Evolutionary conservation across 2,888 invertebrate species (phyloP), one percentile per base, ranked within the genome.

Genomic region (Linhomoeus sp.): DNA sequence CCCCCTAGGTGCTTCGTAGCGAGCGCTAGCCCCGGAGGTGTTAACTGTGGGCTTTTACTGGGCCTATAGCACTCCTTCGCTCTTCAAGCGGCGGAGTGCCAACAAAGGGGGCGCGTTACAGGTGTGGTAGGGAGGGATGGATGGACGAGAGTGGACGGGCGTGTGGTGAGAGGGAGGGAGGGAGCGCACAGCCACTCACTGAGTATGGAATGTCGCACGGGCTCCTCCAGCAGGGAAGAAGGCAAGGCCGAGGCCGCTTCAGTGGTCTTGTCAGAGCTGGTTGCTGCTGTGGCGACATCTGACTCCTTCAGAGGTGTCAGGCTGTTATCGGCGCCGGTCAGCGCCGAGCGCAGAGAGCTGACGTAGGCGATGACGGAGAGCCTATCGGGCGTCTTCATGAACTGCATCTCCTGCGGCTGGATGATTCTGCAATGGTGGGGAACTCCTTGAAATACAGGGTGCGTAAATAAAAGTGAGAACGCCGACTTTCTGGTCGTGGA

Each of bases 341-440:
- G 38, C 25, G 37, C 40, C 3, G 37, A n/a, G 17, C 48, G 15
- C 23, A 50, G 41, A 5, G 38, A 24, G 33, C 41, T 22, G 29
- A 50, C 45, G 41, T 49, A 50, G 17, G 48, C 38, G 37, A 49
- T 45, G 15, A 50, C 36, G 38, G 45, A 45, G 33, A 49, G 42
- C 29, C 49, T 50, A 36, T 50, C 48, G 3, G 50, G 50, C 25
- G 47, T 41, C 24, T 39, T 44, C 43, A 44, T 41, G 17, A 49
- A 40, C 17, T 43, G 33, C 49, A 49, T 47, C 3, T 49, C 49
- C 15, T 39, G 15, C 35, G 42, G 38, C 29, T 47, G 41, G 5
- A 49, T 38, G 2, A 47, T 24, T n/a, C 41, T 42, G 33, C 19
- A 41, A 22, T 7, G 19, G n/a, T n/a, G n/a, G n/a, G n/a, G n/a